These are phyloP conservation scores for Drosophila aldrichi DNA, from an alignment of 2,888 invertebrate species.

Conservation along the genomic window DNA sequence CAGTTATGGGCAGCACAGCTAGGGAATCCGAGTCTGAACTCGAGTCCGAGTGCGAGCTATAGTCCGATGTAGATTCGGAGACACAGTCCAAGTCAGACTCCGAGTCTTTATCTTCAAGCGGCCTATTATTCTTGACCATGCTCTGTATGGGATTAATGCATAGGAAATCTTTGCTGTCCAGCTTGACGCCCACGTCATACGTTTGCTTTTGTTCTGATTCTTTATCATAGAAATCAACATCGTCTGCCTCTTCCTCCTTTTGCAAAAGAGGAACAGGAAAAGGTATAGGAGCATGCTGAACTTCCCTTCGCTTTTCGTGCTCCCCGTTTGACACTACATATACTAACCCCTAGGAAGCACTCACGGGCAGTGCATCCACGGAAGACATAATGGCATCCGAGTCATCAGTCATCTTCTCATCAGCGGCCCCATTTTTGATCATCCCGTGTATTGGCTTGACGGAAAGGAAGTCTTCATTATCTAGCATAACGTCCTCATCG, in stretches of 20 bases:
- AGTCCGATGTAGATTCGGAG: not conserved
- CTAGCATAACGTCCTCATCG: conserved; percentile 51
- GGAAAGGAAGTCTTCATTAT: conserved; percentile 61
- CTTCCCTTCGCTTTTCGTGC: not conserved
- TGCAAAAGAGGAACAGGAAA: not conserved
- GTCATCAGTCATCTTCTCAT: conserved; percentile 13
- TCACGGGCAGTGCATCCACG: conserved; percentile 30
- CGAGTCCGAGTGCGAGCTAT: not conserved
- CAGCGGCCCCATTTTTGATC: conserved; percentile 7
- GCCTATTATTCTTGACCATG: conserved; percentile 18
- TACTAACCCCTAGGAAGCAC: conserved; percentile 28
- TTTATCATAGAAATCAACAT: conserved; percentile 8
- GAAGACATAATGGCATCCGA: conserved; percentile 36
- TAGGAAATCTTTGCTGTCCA: conserved; percentile 61
- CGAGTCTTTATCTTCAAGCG: conserved; percentile 18
- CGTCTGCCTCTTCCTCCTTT: not conserved
- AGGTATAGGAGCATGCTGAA: not conserved
- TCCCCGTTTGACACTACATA: not conserved
- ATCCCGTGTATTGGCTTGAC: conserved; percentile 48
- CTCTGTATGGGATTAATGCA: conserved; percentile 45
- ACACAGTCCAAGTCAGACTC: not conserved
- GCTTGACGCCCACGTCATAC: conserved; percentile 40
- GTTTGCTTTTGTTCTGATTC: not conserved
- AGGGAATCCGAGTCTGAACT: conserved; percentile 11
- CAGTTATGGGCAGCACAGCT: not conserved